These are phyloP conservation scores for Orchesellides sinensis DNA, from an alignment of 2,888 invertebrate species.

Conservation along the genomic window DNA sequence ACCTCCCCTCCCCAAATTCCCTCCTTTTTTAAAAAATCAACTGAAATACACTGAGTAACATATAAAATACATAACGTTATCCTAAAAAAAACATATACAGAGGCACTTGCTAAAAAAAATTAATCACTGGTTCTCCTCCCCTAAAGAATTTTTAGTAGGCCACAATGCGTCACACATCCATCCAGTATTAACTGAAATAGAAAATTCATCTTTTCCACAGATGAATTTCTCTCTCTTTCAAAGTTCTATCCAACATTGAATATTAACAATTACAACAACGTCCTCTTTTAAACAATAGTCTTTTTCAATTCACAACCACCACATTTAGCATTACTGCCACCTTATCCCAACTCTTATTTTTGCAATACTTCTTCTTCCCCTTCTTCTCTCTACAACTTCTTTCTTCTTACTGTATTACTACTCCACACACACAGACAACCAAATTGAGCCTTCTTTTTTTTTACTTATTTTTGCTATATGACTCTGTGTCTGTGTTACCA, in stretches of 20 bases:
- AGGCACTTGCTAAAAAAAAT: slow-evolving; percentile 21
- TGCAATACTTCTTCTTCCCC: neutral
- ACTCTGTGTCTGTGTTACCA: too few relatives aligned
- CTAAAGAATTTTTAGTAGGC: slow-evolving; percentile 19
- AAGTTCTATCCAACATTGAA: too few relatives aligned
- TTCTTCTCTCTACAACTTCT: slow-evolving; percentile 17
- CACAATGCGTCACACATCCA: slow-evolving; percentile 21
- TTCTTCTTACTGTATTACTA: slow-evolving; percentile 19
- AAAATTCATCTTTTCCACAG: slow-evolving; percentile 12
- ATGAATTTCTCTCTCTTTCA: too few relatives aligned
- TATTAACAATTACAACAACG: too few relatives aligned
- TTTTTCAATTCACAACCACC: neutral
- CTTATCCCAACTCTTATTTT: neutral
- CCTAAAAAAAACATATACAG: slow-evolving; percentile 5
- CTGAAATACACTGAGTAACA: too few relatives aligned
- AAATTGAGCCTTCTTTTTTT: neutral
- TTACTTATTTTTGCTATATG: slow-evolving; percentile 15
- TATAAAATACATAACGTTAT: too few relatives aligned
- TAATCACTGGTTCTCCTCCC: neutral
- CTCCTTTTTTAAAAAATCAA: too few relatives aligned
- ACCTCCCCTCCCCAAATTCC: too few relatives aligned
- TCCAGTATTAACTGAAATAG: slow-evolving; percentile 22
- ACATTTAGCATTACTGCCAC: neutral
- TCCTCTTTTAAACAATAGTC: too few relatives aligned
- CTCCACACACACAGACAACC: slow-evolving; percentile 24